Conservation (phyloP, 2,888 invertebrate genomes). For the Cyclophora albipunctata region DNA sequence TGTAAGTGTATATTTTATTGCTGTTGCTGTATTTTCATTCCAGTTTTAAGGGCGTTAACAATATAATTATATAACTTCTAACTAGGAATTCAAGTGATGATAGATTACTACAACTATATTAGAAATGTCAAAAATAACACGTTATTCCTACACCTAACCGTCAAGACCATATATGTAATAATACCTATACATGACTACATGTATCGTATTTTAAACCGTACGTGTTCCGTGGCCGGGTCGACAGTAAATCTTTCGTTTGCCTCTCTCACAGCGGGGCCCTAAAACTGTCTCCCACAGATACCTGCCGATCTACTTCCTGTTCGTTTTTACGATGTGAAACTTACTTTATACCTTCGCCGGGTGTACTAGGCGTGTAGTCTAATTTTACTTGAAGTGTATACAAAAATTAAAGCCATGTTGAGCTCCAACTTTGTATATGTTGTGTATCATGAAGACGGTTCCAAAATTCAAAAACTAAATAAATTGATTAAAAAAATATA, state of each 20-base stretch:
- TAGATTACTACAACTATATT: too few species aligned
- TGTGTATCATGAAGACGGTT: not conserved
- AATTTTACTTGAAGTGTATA: not conserved
- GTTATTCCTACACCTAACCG: too few species aligned
- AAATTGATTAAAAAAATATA: not conserved
- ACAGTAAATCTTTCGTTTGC: slow-evolving; percentile 17
- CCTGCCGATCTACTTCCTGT: slow-evolving; percentile 18
- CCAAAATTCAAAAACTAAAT: not conserved
- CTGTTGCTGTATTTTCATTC: too few species aligned
- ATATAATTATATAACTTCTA: too few species aligned
- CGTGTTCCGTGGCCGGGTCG: slow-evolving; percentile 6
- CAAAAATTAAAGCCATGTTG: not conserved
- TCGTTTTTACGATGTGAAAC: slow-evolving; percentile 26
- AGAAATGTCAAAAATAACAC: too few species aligned
- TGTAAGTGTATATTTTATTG: too few species aligned
- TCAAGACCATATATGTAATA: too few species aligned
- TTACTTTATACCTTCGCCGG: slow-evolving; percentile 25
- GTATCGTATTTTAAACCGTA: not conserved
- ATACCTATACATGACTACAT: too few species aligned
- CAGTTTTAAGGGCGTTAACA: too few species aligned
- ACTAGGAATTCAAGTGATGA: too few species aligned
- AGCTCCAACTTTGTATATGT: not conserved
- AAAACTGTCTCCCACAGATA: slow-evolving; percentile 20
- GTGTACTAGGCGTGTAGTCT: slow-evolving; percentile 15
- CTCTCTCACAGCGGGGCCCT: slow-evolving; percentile 15